Conservation (phyloP, 2,113 vertebrate species). For the Thamnaconus septentrionalis region DNA sequence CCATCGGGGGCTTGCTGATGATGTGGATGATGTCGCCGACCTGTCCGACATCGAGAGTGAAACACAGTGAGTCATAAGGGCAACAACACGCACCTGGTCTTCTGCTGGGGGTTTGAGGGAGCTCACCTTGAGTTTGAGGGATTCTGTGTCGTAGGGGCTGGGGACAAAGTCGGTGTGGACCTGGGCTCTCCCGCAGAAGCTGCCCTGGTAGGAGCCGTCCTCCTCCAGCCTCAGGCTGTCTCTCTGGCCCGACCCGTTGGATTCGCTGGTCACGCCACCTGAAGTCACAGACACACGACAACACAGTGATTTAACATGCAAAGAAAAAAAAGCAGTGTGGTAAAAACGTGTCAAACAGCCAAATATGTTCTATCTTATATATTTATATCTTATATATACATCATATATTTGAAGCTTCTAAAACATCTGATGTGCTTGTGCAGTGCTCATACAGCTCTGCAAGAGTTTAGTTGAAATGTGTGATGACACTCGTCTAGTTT, state of each 20-base stretch:
- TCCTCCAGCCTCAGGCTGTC: constrained; percentile 88
- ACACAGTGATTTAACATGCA: not conserved
- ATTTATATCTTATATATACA: too few relatives aligned
- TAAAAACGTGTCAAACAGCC: too few relatives aligned
- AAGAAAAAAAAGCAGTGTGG: not conserved
- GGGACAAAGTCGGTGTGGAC: constrained; percentile 96
- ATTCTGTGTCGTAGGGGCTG: constrained; percentile 95
- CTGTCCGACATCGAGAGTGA: constrained; percentile 58
- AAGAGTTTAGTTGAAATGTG: too few relatives aligned
- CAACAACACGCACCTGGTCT: not conserved
- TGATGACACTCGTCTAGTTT: too few relatives aligned
- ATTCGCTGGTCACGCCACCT: constrained; percentile 91
- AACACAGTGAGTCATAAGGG: not conserved
- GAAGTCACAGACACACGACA: constrained; percentile 38
- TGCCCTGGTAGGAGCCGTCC: constrained; percentile 82
- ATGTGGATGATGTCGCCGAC: constrained; percentile 93
- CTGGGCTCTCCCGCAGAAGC: constrained; percentile 89
- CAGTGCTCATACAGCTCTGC: too few relatives aligned
- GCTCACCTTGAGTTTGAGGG: constrained; percentile 93
- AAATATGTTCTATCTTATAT: too few relatives aligned
- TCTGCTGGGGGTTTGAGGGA: not conserved
- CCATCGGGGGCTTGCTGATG: constrained; percentile 96
- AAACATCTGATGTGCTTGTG: too few relatives aligned
- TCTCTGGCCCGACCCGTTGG: constrained; percentile 83
- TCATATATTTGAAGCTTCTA: too few relatives aligned